Evolutionary conservation across 2,888 invertebrate species (phyloP), one percentile per base, ranked within the genome.

Genomic region (Cecidostiba fungosa): DNA sequence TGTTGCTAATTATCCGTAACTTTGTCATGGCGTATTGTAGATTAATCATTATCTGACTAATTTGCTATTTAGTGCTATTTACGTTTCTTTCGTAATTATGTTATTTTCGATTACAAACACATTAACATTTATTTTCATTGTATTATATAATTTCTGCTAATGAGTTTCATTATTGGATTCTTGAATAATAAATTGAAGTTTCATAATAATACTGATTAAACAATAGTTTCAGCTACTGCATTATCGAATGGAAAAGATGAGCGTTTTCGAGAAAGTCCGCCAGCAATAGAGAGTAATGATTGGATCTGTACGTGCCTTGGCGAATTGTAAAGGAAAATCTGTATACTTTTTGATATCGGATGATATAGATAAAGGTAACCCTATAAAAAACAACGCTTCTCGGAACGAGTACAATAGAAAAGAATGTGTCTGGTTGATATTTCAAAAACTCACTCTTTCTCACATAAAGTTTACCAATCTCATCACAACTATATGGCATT

Each of bases 341-440:
- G 19, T 59, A 59, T 23, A 59, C 59, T 59, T 59, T 59, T 59
- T 59, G 54, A 59, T 59, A 59, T 59, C 59, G 59, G 4, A 59
- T 59, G n/a, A 23, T n/a, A 59, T n/a, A n/a, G 54, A 59, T 59
- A 59, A 59, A 23, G 5, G n/a, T n/a, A 4, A n/a, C n/a, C 5
- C n/a, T n/a, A n/a, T 19, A 8, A 16, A 54, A 54, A 54, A n/a
- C 2, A 1, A n/a, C n/a, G n/a, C 23, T 10, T 59, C 19, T 23
- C 1, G 19, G 0, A 23, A 19, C 59, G n/a, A 8, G 23, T n/a
- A 59, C 6, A 59, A 59, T 59, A 10, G 54, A 59, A 59, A n/a
- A 59, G 5, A 59, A 59, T 23, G n/a, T n/a, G 1, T n/a, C n/a
- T 59, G 1, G 0, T 12, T n/a, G n/a, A 19, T 59, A n/a, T n/a